Conservation (phyloP, 2,797 vertebrate species). For the Holocentrus rufus region DNA sequence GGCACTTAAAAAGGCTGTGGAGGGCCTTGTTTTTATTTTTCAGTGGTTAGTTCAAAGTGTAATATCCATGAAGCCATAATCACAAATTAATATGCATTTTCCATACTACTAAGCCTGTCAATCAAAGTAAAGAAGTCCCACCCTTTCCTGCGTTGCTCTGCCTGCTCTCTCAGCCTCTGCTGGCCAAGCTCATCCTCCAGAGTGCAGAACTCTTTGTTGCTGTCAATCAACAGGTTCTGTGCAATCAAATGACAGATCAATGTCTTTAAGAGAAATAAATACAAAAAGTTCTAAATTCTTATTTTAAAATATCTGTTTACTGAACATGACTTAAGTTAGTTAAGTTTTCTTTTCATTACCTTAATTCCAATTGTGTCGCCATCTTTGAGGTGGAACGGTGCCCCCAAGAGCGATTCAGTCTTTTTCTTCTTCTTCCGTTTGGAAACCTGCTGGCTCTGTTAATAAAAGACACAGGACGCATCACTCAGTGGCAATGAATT, state of each 20-base stretch:
- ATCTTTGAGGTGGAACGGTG: constrained; percentile 91
- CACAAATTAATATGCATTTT: background rate
- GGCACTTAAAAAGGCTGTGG: background rate
- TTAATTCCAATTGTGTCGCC: constrained; percentile 92
- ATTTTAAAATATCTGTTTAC: background rate
- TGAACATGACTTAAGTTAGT: background rate
- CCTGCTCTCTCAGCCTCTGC: constrained; percentile 76
- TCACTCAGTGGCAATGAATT: background rate
- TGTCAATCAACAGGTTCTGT: constrained; percentile 84
- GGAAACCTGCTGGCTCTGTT: constrained; percentile 89
- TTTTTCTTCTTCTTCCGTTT: constrained; percentile 93
- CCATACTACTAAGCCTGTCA: constrained; percentile 4
- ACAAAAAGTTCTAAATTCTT: background rate
- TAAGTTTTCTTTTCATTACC: constrained; percentile 72
- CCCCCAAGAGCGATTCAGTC: constrained; percentile 86
- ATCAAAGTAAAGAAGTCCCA: constrained; percentile 43
- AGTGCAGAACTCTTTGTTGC: constrained; percentile 79
- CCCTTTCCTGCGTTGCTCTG: constrained; percentile 76
- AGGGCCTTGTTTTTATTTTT: background rate
- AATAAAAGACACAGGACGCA: background rate
- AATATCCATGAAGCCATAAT: background rate
- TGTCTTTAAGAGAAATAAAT: constrained; percentile 2
- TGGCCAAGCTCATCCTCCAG: constrained; percentile 77
- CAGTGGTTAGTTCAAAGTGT: background rate
- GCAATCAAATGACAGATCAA: constrained; percentile 11